Evolutionary conservation across 2,888 invertebrate genomes (phyloP).

Genomic region (Catocala fraxini): DNA sequence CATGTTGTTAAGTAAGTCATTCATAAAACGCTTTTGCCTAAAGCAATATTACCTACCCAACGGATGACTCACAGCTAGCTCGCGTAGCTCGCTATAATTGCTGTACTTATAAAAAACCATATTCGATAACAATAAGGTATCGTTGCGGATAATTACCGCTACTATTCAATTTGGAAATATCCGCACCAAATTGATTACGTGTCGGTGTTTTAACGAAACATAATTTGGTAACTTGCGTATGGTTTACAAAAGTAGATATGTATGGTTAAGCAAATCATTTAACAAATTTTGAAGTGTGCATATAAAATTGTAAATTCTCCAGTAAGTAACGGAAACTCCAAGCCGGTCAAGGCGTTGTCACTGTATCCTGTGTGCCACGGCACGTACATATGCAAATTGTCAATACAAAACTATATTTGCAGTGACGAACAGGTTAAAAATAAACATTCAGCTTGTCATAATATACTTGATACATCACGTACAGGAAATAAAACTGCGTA

Average conservation of each 20-base stretch:
- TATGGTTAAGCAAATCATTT: conserved; percentile 2
- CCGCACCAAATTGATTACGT: conserved; percentile 26
- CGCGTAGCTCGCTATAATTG: conserved; percentile 29
- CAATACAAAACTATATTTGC: conserved; percentile 18
- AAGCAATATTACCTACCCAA: conserved; percentile 51
- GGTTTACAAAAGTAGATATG: too few species aligned
- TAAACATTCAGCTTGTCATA: conserved; percentile 2
- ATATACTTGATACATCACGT: background rate
- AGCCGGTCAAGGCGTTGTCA: conserved; percentile 46
- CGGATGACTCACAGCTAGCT: conserved; percentile 57
- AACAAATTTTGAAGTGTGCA: too few species aligned
- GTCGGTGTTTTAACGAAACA: conserved; percentile 17
- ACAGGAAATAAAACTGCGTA: too few species aligned
- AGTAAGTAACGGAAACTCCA: conserved; percentile 46
- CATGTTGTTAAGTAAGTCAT: conserved; percentile 32
- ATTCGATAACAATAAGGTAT: conserved; percentile 43
- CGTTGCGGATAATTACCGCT: conserved; percentile 32
- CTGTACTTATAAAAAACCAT: conserved; percentile 36
- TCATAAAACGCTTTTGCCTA: conserved; percentile 54
- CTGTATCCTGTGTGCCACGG: conserved; percentile 41
- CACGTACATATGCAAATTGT: conserved; percentile 37
- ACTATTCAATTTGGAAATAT: conserved; percentile 41
- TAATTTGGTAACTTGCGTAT: conserved; percentile 10
- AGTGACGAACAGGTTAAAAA: conserved; percentile 8
- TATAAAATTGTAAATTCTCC: conserved; percentile 15